Evolutionary conservation across 2,797 vertebrate genomes (phyloP), one percentile per base, ranked within the genome.

Genomic region (Manis javanica): DNA sequence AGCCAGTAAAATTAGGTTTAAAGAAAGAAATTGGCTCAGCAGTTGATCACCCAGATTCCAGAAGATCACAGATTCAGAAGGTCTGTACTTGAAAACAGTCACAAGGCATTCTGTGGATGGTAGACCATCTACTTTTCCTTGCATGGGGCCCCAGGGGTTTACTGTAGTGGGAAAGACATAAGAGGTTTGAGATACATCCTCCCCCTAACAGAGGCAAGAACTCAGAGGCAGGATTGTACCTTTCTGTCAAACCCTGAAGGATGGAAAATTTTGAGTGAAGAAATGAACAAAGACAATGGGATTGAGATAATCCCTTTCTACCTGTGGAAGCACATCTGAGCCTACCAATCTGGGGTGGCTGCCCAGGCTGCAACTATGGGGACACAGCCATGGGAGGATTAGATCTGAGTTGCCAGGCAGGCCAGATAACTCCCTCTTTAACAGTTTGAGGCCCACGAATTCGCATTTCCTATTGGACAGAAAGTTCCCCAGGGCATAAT

Each of bases 391-490:
- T 49, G 24, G 77, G 31, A 85, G 77, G 97, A 90, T 94, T 96
- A 96, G 39, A 93, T 95, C 55, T 57, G 69, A 96, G 81, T 77
- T 98, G 86, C 87, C 57, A 94, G 68, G 94, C 74, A 86, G 63
- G 34, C 21, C 19, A 64, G 94, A 81, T 51, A 61, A 93, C 93
- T 96, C 39, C 37, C 29, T 75, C 77, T 46, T 94, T 88, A 86
- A 96, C 88, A 90, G 3, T 29, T 26, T 12, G 21, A 87, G 51
- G 51, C 6, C 5, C 23, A 95, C 26, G 91, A 85, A 94, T 94
- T 94, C 96, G 71, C 91, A 87, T 97, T 98, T 97, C 93, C 69
- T 96, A 82, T 88, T 96, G 63, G 77, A 93, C 68, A 82, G 88
- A 96, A 97, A 84, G 9, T 23, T 71, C 46, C 95, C 75, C 31